Conservation (phyloP, 2,797 vertebrate species). For the Galagoides demidoff region DNA sequence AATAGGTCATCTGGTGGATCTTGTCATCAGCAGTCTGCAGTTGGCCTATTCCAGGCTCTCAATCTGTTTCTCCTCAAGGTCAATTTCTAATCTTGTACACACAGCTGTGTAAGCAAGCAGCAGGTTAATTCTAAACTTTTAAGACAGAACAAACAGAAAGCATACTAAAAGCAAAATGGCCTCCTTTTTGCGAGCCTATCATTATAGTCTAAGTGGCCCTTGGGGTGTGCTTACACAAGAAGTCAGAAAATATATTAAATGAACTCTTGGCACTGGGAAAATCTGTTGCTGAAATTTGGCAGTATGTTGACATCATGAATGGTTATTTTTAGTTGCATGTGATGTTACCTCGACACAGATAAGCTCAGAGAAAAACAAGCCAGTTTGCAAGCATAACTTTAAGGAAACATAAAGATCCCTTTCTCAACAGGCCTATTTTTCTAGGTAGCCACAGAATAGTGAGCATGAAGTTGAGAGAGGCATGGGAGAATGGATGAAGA, state of each 20-base stretch:
- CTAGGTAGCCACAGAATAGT: not conserved
- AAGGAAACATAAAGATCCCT: not conserved
- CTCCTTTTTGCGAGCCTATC: not conserved
- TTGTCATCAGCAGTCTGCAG: not conserved
- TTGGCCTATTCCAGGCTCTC: not conserved
- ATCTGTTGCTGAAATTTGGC: not conserved
- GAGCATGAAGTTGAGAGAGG: not conserved
- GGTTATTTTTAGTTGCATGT: not conserved
- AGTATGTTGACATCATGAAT: not conserved
- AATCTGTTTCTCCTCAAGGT: not conserved
- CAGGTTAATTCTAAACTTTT: not conserved
- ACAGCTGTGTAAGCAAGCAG: not conserved
- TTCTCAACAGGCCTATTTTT: not conserved
- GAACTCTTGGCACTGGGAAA: not conserved
- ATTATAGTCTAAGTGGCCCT: not conserved
- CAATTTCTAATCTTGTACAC: not conserved
- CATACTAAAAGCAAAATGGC: not conserved
- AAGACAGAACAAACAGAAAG: not conserved
- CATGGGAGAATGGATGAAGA: not conserved
- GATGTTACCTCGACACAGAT: not conserved
- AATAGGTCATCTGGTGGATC: not conserved
- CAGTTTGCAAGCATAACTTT: not conserved
- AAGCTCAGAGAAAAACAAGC: not conserved
- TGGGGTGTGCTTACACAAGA: not conserved
- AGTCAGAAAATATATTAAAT: not conserved